These are phyloP conservation scores for Axinella damicornis DNA, from an alignment of 37 sponge, comb jelly and placozoan species.

Conservation along the genomic window DNA sequence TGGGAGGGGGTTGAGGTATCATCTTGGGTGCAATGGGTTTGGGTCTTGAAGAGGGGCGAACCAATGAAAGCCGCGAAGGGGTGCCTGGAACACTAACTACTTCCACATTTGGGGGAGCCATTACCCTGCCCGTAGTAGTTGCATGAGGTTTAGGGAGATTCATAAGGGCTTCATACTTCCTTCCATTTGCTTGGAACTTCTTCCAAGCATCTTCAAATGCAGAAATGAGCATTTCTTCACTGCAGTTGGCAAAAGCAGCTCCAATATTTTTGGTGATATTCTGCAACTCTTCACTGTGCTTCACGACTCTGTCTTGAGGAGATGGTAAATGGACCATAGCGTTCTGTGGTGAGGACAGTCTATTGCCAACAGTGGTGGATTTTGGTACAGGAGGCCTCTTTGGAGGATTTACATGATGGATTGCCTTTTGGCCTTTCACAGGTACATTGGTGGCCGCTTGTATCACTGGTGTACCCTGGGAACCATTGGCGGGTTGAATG, in stretches of 20 bases:
- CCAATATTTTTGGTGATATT: constrained; percentile 43
- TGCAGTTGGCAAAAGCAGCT: constrained; percentile 33
- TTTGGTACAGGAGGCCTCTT: not conserved
- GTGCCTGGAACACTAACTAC: constrained; percentile 13
- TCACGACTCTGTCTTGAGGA: not conserved
- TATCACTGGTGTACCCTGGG: too few relatives aligned
- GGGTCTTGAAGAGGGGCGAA: not conserved
- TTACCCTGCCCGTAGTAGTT: not conserved
- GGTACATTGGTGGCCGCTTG: too few relatives aligned
- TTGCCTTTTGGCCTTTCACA: too few relatives aligned
- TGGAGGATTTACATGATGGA: too few relatives aligned
- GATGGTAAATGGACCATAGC: too few relatives aligned
- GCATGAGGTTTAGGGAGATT: not conserved
- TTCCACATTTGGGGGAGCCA: constrained; percentile 37
- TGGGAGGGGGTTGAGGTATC: not conserved
- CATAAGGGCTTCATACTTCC: constrained; percentile 24
- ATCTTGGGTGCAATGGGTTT: constrained; percentile 15
- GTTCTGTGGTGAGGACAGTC: not conserved
- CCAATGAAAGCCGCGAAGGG: not conserved
- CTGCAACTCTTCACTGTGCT: not conserved
- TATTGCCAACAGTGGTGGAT: not conserved
- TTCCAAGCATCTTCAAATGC: constrained; percentile 72
- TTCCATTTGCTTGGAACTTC: constrained; percentile 58
- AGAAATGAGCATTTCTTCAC: constrained; percentile 41
- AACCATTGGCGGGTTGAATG: too few relatives aligned